Percentiles rank a stretch among this genome's conserved stretches.
phyloP scores from a whole-genome alignment of 2,113 vertebrate species.

The Uria aalge region DNA sequence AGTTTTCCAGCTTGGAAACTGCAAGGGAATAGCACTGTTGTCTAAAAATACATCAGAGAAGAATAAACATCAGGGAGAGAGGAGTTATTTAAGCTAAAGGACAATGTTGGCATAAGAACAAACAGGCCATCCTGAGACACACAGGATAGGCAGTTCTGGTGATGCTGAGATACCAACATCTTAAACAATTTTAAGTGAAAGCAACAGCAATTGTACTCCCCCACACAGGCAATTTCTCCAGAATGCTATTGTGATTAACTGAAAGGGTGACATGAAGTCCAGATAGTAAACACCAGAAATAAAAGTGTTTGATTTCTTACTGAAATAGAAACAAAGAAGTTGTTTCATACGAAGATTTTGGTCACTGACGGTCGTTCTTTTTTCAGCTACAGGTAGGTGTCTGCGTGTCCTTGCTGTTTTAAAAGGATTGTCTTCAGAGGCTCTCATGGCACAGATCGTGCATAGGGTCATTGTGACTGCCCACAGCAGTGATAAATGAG shows the following conservation, averaged over 20 bases:
- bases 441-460: fast-evolving
- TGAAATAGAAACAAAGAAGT: not conserved
- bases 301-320: not conserved
- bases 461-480: not conserved
- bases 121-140: not conserved
- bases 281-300: not conserved
- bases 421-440: not conserved
- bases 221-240: not conserved
- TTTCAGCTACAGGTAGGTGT: not conserved
- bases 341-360: not conserved
- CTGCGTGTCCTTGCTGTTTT: not conserved
- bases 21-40: not conserved
- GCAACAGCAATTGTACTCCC: not conserved
- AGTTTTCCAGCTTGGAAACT: not conserved
- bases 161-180: not conserved
- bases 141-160: not conserved
- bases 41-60: not conserved
- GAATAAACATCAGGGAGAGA: not conserved
- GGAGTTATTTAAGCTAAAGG: not conserved
- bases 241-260: not conserved
- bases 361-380: not conserved
- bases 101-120: not conserved
- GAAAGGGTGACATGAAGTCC: not conserved
- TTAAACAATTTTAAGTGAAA: not conserved
- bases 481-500: not conserved